A percentile compares a stretch with the other conserved stretches of the same genome.
Evolutionary conservation across 2,113 vertebrate species (phyloP).

Genomic region (Carassius auratus): DNA sequence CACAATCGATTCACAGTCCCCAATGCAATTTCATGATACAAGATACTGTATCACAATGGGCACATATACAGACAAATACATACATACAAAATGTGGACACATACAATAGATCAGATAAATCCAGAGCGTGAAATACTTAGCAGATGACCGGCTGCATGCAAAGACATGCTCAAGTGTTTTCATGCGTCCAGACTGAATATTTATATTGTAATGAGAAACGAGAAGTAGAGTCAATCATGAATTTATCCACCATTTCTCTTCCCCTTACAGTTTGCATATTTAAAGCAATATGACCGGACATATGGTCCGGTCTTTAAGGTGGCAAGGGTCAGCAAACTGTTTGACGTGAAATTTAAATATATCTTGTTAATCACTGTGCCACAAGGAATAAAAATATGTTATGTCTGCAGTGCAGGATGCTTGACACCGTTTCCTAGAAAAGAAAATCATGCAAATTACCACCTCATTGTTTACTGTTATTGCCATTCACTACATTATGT

Average conservation of each 20-base stretch:
- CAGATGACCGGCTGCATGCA: neutral
- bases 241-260: neutral
- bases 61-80: neutral
- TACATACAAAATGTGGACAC: neutral
- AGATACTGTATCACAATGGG: neutral
- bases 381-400: neutral
- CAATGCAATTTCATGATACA: neutral
- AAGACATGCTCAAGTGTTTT: slow-evolving; percentile 8
- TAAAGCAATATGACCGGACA: neutral
- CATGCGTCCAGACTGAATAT: neutral
- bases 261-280: neutral
- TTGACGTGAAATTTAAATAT: neutral
- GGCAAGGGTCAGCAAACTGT: neutral
- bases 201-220: slow-evolving; percentile 5
- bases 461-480: neutral
- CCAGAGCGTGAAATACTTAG: neutral
- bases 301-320: neutral
- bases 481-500: neutral
- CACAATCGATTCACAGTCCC: neutral
- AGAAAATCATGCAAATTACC: neutral
- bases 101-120: neutral
- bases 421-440: neutral
- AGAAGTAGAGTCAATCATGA: neutral
- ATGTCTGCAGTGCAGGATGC: neutral
- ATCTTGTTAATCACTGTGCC: neutral